A percentile compares a stretch with the other conserved stretches of the same genome.
Evolutionary conservation across 1,140 invertebrate species (phyloP).

Genomic region (Galendromus occidentalis): DNA sequence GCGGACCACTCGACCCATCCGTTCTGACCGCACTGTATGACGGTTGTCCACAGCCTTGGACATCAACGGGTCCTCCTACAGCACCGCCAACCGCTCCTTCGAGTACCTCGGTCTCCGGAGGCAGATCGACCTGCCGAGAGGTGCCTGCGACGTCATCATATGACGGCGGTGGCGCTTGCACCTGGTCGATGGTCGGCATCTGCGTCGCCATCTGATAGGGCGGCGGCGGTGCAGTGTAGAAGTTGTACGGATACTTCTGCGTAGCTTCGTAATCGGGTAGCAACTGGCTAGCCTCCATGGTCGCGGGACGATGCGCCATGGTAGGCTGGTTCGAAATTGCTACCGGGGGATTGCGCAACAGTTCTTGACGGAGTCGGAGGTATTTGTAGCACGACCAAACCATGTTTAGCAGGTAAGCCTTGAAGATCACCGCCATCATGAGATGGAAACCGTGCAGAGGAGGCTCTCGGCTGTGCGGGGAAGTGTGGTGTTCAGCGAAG

Average conservation of each 20-base stretch:
- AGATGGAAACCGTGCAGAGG: not conserved
- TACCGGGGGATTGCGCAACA: not conserved
- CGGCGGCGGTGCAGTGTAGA: constrained; percentile 1
- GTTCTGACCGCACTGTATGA: too few species aligned
- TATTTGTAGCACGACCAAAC: constrained; percentile 8
- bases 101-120: too few species aligned
- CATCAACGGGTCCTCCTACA: too few species aligned
- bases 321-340: not conserved
- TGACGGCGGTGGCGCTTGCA: not conserved
- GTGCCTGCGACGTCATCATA: constrained; percentile 1
- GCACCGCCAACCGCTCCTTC: too few species aligned
- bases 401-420: constrained; percentile 7
- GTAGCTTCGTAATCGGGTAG: constrained; percentile 2
- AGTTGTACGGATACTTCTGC: constrained; percentile 1
- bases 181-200: not conserved
- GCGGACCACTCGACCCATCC: too few species aligned
- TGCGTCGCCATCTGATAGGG: not conserved
- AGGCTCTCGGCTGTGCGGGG: not conserved
- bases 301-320: not conserved
- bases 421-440: constrained; percentile 2
- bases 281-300: not conserved
- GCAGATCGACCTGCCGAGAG: not conserved
- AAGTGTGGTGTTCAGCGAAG: not conserved
- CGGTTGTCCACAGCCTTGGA: too few species aligned
- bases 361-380: not conserved